phyloP scores from a whole-genome alignment of 2,888 invertebrate species.

The Imbricaverruca yamaguchii region DNA sequence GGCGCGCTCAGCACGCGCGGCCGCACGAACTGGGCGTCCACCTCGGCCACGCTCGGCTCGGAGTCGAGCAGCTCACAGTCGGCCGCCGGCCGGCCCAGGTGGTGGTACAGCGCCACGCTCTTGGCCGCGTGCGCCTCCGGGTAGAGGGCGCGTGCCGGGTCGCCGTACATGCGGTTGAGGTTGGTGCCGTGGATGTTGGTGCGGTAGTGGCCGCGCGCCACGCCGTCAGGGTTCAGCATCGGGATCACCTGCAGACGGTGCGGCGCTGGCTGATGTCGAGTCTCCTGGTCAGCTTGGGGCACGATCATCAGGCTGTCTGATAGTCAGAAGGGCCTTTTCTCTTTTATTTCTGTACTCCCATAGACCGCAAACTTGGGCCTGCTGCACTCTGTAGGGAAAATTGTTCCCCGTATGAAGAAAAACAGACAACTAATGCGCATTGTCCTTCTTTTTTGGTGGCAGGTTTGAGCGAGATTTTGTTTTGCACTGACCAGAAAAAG shows the following conservation, averaged over 20 bases:
- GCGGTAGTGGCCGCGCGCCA: conserved; percentile 72
- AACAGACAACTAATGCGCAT: no score
- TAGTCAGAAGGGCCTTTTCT: no score
- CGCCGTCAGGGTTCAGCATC: conserved; percentile 86
- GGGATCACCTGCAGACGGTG: conserved; percentile 54
- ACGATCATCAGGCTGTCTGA: no score
- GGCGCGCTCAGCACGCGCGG: conserved; percentile 16
- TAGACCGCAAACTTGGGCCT: no score
- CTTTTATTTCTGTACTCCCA: no score
- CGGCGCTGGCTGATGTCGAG: no score
- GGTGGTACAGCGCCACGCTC: conserved; percentile 50
- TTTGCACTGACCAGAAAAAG: no score
- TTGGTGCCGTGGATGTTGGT: conserved; percentile 83
- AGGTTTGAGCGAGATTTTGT: no score
- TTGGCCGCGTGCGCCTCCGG: conserved; percentile 81
- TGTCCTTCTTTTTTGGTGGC: no score
- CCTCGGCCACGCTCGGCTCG: conserved; percentile 20
- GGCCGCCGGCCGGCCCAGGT: conserved; percentile 34
- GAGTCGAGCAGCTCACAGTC: neutral
- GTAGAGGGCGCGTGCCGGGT: conserved; percentile 63
- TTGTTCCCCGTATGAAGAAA: no score
- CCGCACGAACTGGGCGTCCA: conserved; percentile 14
- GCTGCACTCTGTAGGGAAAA: no score
- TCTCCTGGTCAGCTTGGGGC: no score
- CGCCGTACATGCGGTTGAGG: conserved; percentile 75